Base-by-base conservation (phyloP, 2,888 invertebrate species). In the Tachina fera region DNA sequence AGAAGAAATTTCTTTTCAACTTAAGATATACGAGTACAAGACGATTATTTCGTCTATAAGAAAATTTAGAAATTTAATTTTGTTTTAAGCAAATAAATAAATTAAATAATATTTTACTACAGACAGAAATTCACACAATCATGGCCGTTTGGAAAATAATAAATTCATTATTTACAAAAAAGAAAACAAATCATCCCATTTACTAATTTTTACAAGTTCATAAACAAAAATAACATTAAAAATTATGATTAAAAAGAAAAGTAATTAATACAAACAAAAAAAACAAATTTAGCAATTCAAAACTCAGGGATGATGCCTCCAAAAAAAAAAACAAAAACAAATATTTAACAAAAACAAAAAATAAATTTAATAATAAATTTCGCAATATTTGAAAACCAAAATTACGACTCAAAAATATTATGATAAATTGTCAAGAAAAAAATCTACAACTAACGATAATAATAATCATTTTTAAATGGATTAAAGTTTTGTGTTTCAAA, bases 291-390 rank as follows among this genome's bases (percentile, higher is more conserved):
- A 90, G 91, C 89, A 89, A 88, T 87, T 87, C 85, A 88, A 88
- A 84, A 92, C 92, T 92, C 92, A 92, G 92, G 92, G 92, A 92
- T 91, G 90, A 90, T 92, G 92, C 92, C 92, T 92, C 92, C 91
- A 92, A 92, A 91, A 81, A 72, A 92, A 92, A 91, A 81, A 72
- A 65, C 22, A 43, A 83, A 87, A 88, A 87, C 87, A 88, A 89
- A 89, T 88, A 89, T 87, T 84, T 87, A 90, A 89, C 72, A 89
- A 89, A 78, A 86, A 61, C 83, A 78, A 84, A 81, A 56, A 78
- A 70, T 85, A 79, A 31, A 60, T n/a, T 56, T 43, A 53, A 68
- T 56, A 41, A 47, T 56, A 81, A 87, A 58, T 86, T 86, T 85
- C 85, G 87, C 85, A 87, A 87, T 86, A 87, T 88, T 83, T 84